Evolutionary conservation across 2,113 vertebrate genomes (phyloP), one percentile per base, ranked within the genome.

Genomic region (Lonchura striata): DNA sequence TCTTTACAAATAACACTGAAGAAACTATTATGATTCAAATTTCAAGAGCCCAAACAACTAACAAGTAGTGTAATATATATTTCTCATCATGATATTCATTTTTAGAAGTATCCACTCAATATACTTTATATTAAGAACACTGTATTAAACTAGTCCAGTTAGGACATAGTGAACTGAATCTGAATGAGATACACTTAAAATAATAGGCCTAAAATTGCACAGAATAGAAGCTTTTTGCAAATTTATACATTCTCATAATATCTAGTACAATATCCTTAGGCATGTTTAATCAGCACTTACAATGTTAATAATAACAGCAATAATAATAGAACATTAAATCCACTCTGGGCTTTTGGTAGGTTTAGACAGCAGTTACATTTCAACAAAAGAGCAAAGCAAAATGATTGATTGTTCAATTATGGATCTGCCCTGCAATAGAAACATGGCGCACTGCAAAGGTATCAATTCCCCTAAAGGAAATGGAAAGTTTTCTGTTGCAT

Each of bases 261-360:
- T 98, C 97, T 97, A 97, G 96, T 96, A 97, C 95, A 98, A 98
- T 98, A 98, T 97, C 97, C 96, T 90, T 92, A 98, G 97, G 98
- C 97, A 98, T 96, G 86, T 95, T 96, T 96, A 97, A 97, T 98
- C 95, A 96, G 92, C 90, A 96, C 77, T 96, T 97, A 95, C 27
- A 21, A 80, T 82, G 66, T 94, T 96, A 97, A 96, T 95, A 92
- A 77, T 94, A 95, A 94, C 89, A 97, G 95, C 91, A 98, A 97
- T 97, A 97, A 96, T 85, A 97, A 93, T 28, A 95, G 66, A 53
- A 90, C 63, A 97, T 96, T 94, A 97, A 97, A 97, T 88, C 66
- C 57, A 61, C 84, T 96, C 88, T 88, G 53, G 11, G 39, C 80
- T 95, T 68, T 86, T 96, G 90, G 82, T 96, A 94, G 78, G 72